phyloP scores from a whole-genome alignment of 1,140 invertebrate species.

The Pectinophora gossypiella region DNA sequence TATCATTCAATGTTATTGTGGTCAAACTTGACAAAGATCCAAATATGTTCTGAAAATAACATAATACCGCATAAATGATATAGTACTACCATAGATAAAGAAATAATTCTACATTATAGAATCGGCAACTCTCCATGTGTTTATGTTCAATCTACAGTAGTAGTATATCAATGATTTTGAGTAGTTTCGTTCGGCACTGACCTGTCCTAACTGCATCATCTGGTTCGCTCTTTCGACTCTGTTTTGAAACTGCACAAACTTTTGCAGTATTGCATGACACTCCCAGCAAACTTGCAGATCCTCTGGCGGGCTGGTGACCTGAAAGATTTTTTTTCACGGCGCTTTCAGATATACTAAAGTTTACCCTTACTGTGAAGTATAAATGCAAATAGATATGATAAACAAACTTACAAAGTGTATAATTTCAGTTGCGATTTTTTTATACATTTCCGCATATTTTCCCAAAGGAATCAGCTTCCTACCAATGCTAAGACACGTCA shows the following conservation, averaged over 20 bases:
- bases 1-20: conserved; percentile 13
- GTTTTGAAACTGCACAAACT: background rate
- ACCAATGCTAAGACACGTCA: conserved; percentile 8
- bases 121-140: background rate
- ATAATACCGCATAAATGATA: background rate
- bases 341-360: background rate
- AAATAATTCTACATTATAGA: background rate
- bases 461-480: conserved; percentile 8
- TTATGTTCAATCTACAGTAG: background rate
- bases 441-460: conserved; percentile 4
- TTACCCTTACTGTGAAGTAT: background rate
- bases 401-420: background rate
- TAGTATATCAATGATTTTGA: too few species aligned
- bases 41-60: conserved; percentile 10
- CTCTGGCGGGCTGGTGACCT: background rate
- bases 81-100: background rate
- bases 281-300: conserved; percentile 8
- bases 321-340: background rate
- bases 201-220: conserved; percentile 1
- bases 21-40: conserved; percentile 14
- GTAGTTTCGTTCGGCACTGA: background rate
- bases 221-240: conserved; percentile 2
- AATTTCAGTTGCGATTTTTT: background rate
- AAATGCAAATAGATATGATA: background rate
- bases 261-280: background rate